Base-by-base conservation (phyloP, 2,113 vertebrate genomes). In the Paraplagusia blochii region DNA sequence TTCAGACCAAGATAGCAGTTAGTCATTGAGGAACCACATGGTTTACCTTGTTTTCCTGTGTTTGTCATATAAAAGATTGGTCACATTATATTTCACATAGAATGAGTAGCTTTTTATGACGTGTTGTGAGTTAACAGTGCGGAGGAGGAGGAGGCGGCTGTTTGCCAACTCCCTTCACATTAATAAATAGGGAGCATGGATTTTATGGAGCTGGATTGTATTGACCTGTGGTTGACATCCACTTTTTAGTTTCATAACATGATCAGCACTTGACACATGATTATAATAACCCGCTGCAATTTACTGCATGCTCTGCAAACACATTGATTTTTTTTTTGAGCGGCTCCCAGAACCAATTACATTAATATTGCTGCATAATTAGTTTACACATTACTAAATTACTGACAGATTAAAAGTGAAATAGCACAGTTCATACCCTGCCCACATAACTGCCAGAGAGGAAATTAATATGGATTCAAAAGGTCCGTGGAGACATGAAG, bases 381-480 rank as follows among this genome's bases (percentile, higher is more conserved):
- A 96, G 95, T 95, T 97, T 97, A 95, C 94, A 96, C 94, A 93
- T 97, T 97, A 95, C 94, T 98, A 97, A 98, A 99, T 98, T 99
- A 98, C 96, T 93, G 95, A 94, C 94, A 95, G 95, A 99, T 99
- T 99, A 99, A 96, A 98, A 93, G 95, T 93, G 94, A 97, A 98
- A 95, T 92, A 93, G 92, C 90, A 89, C 91, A 94, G 95, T 95
- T 97, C 94, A 96, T 97, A 96, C 91, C 89, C 86, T 83, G 90
- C 87, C 69, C 60, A 43, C 94, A 95, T 97, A 98, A 99, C 94
- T 96, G 95, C 94, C 94, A 93, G 93, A 94, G 89, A 96, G 96
- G 95, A 98, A 98, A 99, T 98, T 93, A 98, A 98, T 98, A 98
- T 98, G 92, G 95, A 98, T 98, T 95, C 92, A 96, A 96, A 95